phyloP scores from a whole-genome alignment of 1,140 invertebrate species.

The Anadara kagoshimensis region DNA sequence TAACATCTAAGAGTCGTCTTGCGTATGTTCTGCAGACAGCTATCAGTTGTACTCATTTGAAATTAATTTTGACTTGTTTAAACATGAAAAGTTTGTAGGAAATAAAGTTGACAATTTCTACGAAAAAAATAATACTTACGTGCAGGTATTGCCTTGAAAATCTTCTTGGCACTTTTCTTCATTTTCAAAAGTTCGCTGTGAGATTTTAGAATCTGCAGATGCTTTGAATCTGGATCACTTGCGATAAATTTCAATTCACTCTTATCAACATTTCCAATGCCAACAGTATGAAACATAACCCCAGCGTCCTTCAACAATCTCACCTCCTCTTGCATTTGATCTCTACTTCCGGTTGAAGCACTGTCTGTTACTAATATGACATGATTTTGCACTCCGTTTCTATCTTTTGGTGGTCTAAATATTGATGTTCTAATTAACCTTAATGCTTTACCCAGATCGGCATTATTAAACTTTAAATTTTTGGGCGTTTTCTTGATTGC shows the following conservation, averaged over 20 bases:
- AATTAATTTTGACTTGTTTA: too few species aligned
- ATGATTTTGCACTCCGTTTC: conserved; percentile 38
- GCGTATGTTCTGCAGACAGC: too few species aligned
- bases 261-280: conserved; percentile 38
- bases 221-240: conserved; percentile 38
- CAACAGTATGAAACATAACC: conserved; percentile 46
- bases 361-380: conserved; percentile 52
- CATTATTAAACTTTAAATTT: conserved; percentile 21
- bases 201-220: conserved; percentile 26
- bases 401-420: conserved; percentile 16
- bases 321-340: conserved; percentile 1
- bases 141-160: conserved; percentile 31
- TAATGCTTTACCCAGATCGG: conserved; percentile 23
- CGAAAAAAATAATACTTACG: conserved; percentile 43
- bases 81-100: too few species aligned
- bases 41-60: too few species aligned
- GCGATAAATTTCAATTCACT: conserved; percentile 47
- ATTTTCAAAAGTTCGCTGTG: conserved; percentile 29
- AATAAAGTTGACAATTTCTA: too few species aligned
- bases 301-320: not conserved
- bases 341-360: conserved; percentile 17
- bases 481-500: conserved; percentile 34
- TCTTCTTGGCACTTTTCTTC: conserved; percentile 28
- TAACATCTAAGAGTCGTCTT: too few species aligned
- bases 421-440: not conserved